phyloP scores from a whole-genome alignment of 2,797 vertebrate genomes.

The Agapornis canus region DNA sequence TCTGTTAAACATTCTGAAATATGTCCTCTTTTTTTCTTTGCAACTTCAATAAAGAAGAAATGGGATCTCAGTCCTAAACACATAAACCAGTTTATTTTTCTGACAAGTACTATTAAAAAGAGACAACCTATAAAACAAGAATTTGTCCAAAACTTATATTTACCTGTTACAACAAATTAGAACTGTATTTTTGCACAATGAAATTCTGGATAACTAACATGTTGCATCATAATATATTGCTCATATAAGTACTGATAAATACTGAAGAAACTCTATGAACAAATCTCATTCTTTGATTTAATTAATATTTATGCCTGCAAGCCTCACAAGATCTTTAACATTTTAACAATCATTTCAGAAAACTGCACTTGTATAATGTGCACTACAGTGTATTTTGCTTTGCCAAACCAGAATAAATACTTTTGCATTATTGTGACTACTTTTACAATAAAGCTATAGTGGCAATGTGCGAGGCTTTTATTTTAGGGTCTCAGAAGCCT shows the following conservation, averaged over 20 bases:
- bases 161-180: background rate
- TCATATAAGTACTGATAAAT: background rate
- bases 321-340: background rate
- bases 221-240: background rate
- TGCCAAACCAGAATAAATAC: background rate
- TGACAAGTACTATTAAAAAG: background rate
- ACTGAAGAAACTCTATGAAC: background rate
- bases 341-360: background rate
- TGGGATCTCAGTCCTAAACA: background rate
- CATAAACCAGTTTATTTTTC: background rate
- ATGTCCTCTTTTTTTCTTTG: background rate
- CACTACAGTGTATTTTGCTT: background rate
- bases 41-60: background rate
- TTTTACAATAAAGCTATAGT: background rate
- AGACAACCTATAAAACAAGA: background rate
- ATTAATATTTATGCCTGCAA: background rate
- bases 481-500: background rate
- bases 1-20: background rate
- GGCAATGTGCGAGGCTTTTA: background rate
- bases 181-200: background rate
- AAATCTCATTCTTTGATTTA: background rate
- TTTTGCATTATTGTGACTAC: background rate
- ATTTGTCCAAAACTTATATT: background rate
- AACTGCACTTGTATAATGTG: background rate
- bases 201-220: background rate